Evolutionary conservation across 2,888 invertebrate species (phyloP), one percentile per base, ranked within the genome.

Genomic region (Orthonevra nobilis): DNA sequence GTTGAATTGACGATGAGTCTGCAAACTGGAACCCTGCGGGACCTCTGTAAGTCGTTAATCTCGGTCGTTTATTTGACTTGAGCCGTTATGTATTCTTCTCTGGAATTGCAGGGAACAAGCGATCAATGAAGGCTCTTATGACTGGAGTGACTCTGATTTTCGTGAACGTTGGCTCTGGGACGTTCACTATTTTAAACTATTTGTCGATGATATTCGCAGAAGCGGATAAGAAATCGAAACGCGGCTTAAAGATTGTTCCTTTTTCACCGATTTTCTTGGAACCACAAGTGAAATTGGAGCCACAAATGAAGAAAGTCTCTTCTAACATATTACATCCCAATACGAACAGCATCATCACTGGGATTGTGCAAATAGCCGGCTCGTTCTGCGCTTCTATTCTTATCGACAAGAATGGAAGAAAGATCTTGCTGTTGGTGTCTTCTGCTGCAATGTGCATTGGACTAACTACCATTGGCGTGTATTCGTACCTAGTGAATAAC

Each of bases 151-250:
- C 85, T 0, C 81, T 88, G 0, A 77, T 83, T 1, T 12, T 83
- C 23, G 82, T 86, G 0, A 86, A 86, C 66, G 85, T 86, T 28
- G 84, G 84, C 44, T 84, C 86, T 23, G 87, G 88, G 1, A 77
- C 83, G 7, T 88, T 86, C 40, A 85, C 85, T 5, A 84, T 88
- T 36, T 81, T 86, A 1, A 88, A 85, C 58, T 89, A 89, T 52
- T 86, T 87, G 82, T 85, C 88, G n/a, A 81, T 83, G 12, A 87
- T 89, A 30, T 88, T 89, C 61, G 82, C 81, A 5, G 81, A 83
- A 1, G 84, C 87, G 0, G 85, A 86, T 0, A 84, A 86, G 0
- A 50, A 81, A 2, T 69, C 88, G 28, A 85, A n/a, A n/a, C n/a
- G n/a, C n/a, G n/a, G n/a, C n/a, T n/a, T n/a, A n/a, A n/a, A n/a